Evolutionary conservation across 30 jellyfish, hydroid and myxozoan species (phyloP).

Genomic region (Hydra vulgaris): DNA sequence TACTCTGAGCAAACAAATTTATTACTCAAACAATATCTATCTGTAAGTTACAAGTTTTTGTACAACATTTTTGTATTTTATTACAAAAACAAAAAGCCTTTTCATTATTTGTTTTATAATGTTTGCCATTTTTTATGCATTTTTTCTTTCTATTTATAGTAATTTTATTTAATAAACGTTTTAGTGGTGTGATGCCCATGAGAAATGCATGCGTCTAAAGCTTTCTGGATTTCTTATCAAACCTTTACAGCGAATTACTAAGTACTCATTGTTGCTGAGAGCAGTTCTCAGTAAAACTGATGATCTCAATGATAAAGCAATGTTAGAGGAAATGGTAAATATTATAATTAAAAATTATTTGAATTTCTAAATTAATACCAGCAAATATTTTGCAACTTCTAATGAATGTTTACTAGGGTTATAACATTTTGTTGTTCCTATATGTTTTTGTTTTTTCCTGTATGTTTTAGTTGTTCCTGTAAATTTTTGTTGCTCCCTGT

Average conservation of each 20-base stretch:
- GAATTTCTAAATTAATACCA: too few relatives aligned
- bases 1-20: slow-evolving; percentile 35
- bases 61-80: too few relatives aligned
- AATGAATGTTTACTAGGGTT: too few relatives aligned
- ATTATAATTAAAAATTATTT: neutral
- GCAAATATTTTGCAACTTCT: too few relatives aligned
- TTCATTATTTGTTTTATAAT: too few relatives aligned
- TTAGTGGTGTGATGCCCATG: slow-evolving; percentile 92
- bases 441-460: too few relatives aligned
- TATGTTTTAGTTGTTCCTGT: too few relatives aligned
- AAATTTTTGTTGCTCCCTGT: too few relatives aligned
- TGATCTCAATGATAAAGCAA: slow-evolving; percentile 40
- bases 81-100: too few relatives aligned
- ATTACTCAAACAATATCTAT: slow-evolving; percentile 44
- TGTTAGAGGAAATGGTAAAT: slow-evolving; percentile 28
- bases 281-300: slow-evolving; percentile 72
- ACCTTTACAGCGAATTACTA: slow-evolving; percentile 90
- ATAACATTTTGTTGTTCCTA: too few relatives aligned
- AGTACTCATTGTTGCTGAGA: slow-evolving; percentile 59
- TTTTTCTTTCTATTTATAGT: neutral
- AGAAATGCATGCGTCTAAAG: slow-evolving; percentile 62
- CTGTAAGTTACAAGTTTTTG: slow-evolving; percentile 40
- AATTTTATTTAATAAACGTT: neutral
- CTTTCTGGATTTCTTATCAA: slow-evolving; percentile 76
- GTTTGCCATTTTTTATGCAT: too few relatives aligned